Percentiles rank a stretch among this genome's conserved stretches.
Conservation (phyloP, 2,888 invertebrate species). For the Cryptus armator region DNA sequence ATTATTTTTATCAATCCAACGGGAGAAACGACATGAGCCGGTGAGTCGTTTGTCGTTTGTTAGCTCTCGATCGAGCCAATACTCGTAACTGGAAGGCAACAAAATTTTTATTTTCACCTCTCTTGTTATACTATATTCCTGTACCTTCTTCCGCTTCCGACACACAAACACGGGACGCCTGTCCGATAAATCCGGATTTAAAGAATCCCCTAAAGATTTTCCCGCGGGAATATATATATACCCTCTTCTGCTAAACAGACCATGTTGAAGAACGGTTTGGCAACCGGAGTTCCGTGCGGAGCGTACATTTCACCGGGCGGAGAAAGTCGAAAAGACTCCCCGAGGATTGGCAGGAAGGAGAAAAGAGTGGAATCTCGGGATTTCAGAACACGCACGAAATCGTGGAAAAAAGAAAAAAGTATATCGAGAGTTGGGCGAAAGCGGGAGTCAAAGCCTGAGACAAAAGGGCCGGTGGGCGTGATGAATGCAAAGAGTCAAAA, state of each 20-base stretch:
- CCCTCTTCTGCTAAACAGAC: background rate
- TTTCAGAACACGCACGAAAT: conserved; percentile 44
- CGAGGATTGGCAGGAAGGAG: conserved; percentile 19
- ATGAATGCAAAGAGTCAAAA: background rate
- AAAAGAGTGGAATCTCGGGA: conserved; percentile 27
- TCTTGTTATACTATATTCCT: conserved; percentile 1
- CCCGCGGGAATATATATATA: conserved; percentile 17
- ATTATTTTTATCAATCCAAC: conserved; percentile 58
- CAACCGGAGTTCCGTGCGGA: background rate
- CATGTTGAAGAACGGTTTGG: conserved; percentile 22
- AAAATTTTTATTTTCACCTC: background rate
- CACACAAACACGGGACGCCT: conserved; percentile 16
- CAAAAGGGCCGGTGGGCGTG: background rate
- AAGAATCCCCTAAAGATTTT: conserved; percentile 49
- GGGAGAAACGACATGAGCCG: background rate
- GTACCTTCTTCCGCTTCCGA: background rate
- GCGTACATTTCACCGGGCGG: background rate
- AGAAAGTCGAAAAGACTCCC: conserved; percentile 53
- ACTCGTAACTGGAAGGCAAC: background rate
- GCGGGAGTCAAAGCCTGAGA: conserved; percentile 18
- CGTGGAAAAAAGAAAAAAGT: background rate
- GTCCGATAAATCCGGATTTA: conserved; percentile 54
- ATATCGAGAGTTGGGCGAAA: conserved; percentile 14
- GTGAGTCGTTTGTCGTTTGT: conserved; percentile 10
- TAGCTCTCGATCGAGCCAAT: background rate